Percentiles rank a stretch among this genome's conserved stretches.
Conservation (phyloP, 1,140 invertebrate species). For the Camponotus floridanus region DNA sequence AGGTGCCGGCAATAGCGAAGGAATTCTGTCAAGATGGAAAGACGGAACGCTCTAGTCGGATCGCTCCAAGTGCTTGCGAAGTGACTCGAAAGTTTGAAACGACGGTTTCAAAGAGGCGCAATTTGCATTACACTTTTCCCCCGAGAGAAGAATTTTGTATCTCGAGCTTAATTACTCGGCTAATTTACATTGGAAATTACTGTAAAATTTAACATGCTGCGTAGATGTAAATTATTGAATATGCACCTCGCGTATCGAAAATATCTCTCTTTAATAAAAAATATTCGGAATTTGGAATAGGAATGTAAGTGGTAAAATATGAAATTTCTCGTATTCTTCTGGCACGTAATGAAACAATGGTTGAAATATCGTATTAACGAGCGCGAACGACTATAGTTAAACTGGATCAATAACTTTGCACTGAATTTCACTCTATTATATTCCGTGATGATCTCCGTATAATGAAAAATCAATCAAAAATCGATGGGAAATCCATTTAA, state of each 20-base stretch:
- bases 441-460: not conserved
- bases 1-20: not conserved
- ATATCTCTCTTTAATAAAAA: not conserved
- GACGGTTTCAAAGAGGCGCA: slow-evolving; percentile 6
- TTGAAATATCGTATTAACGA: slow-evolving; percentile 45
- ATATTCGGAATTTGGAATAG: not conserved
- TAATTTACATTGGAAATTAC: slow-evolving; percentile 46
- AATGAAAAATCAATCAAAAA: too few species aligned
- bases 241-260: not conserved
- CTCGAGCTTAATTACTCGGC: slow-evolving; percentile 28
- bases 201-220: not conserved
- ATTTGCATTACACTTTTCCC: too few species aligned
- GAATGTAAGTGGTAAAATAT: not conserved
- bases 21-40: slow-evolving; percentile 29
- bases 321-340: not conserved
- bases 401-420: slow-evolving; percentile 42
- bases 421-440: slow-evolving; percentile 14
- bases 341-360: slow-evolving; percentile 11
- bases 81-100: not conserved
- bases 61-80: slow-evolving; percentile 43
- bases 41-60: slow-evolving; percentile 54
- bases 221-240: slow-evolving; percentile 10
- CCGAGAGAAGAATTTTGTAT: slow-evolving; percentile 19
- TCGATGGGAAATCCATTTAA: not conserved
- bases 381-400: slow-evolving; percentile 25